Percentiles rank a stretch among this genome's conserved stretches.
Evolutionary conservation across 2,888 invertebrate species (phyloP).

Genomic region (Caenorhabditis angaria): DNA sequence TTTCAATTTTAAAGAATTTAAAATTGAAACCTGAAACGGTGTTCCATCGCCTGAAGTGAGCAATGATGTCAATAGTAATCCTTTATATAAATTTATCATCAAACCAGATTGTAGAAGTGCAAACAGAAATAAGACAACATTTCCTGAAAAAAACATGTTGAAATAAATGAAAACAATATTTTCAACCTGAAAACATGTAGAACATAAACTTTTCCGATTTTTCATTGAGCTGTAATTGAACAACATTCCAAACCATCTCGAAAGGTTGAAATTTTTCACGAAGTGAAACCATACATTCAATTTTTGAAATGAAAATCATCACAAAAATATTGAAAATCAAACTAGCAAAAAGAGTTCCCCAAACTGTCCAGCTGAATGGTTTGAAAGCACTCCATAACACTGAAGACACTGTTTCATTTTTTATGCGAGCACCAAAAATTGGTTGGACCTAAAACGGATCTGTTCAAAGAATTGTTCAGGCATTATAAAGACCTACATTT

Average conservation of each 20-base stretch:
- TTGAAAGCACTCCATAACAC: conserved; percentile 64
- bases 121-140: conserved; percentile 45
- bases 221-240: conserved; percentile 62
- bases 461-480: too few species aligned
- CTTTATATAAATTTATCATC: conserved; percentile 48
- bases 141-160: neutral
- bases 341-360: conserved; percentile 51
- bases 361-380: conserved; percentile 52
- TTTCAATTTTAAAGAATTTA: neutral
- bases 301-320: conserved; percentile 43
- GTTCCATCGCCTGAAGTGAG: conserved; percentile 43
- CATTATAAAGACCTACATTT: conserved; percentile 44
- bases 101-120: conserved; percentile 53
- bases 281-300: conserved; percentile 49
- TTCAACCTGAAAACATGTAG: conserved; percentile 43
- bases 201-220: conserved; percentile 49
- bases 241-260: conserved; percentile 61
- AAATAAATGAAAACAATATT: conserved; percentile 48
- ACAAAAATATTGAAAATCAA: conserved; percentile 30
- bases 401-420: conserved; percentile 36
- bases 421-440: conserved; percentile 43
- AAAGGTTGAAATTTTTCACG: conserved; percentile 48
- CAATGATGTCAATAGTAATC: conserved; percentile 45
- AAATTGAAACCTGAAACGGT: conserved; percentile 40
- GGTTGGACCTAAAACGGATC: conserved; percentile 51